Percentiles rank a stretch among this genome's conserved stretches.
These are phyloP conservation scores for Strigops habroptila DNA, from an alignment of 2,113 vertebrate species.

Conservation along the genomic window DNA sequence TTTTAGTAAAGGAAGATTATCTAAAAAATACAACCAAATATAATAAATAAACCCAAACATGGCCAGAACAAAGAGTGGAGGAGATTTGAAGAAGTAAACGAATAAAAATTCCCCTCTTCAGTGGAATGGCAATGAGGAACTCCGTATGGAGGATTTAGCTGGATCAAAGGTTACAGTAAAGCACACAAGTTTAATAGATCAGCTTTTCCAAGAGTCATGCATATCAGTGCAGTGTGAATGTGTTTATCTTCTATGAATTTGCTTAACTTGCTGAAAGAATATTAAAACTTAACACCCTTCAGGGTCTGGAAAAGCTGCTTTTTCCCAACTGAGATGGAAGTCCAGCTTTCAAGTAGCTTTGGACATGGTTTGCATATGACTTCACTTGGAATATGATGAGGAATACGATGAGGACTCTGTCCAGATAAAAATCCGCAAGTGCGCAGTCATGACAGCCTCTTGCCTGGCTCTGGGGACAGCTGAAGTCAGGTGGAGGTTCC, in stretches of 20 bases:
- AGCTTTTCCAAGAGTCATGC: background rate
- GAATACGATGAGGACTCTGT: background rate
- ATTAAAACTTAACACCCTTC: background rate
- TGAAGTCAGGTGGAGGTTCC: background rate
- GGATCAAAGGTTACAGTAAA: background rate
- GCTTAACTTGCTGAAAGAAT: background rate
- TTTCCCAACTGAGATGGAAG: background rate
- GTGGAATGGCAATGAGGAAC: background rate
- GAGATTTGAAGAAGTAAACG: background rate
- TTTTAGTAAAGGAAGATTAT: background rate
- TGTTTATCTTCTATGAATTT: background rate
- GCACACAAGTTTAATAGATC: background rate
- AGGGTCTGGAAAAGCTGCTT: background rate
- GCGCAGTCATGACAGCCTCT: background rate
- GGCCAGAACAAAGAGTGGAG: background rate
- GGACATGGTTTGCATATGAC: background rate
- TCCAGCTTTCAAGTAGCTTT: background rate
- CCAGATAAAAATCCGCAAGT: background rate
- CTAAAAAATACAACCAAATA: background rate
- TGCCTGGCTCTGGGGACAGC: background rate
- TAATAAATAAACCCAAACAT: background rate
- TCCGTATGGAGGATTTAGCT: background rate
- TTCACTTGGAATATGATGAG: background rate
- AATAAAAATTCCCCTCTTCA: background rate
- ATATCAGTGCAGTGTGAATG: background rate